Conservation (phyloP, 1,140 invertebrate genomes). For the Wasmannia auropunctata region DNA sequence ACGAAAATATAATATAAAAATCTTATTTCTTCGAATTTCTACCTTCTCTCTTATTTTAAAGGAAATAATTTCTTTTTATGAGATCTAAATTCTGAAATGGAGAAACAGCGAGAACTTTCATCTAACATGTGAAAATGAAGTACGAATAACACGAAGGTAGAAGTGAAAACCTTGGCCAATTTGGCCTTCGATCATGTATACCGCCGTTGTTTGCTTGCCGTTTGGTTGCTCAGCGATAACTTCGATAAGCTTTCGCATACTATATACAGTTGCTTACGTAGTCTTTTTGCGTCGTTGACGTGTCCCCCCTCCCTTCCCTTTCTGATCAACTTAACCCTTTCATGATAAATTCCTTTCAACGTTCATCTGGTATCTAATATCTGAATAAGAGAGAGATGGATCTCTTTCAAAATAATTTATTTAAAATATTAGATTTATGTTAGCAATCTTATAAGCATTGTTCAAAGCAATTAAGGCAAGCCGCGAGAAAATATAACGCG, state of each 20-base stretch:
- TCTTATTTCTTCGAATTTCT: not conserved
- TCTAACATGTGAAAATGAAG: not conserved
- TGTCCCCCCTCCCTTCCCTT: not conserved
- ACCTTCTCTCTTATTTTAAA: not conserved
- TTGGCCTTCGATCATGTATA: conserved; percentile 31
- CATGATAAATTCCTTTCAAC: not conserved
- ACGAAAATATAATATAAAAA: not conserved
- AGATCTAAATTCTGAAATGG: not conserved
- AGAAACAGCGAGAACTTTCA: not conserved
- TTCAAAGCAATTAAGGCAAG: not conserved
- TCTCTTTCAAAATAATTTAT: not conserved
- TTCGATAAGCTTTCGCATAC: conserved; percentile 59
- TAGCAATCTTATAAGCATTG: not conserved
- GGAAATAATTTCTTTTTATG: not conserved
- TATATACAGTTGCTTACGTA: conserved; percentile 9
- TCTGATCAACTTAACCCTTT: conserved; percentile 6
- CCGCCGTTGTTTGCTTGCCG: conserved; percentile 39
- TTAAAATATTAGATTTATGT: not conserved
- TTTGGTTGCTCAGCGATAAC: conserved; percentile 53
- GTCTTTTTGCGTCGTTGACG: conserved; percentile 13
- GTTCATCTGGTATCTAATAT: not conserved
- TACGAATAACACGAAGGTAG: not conserved
- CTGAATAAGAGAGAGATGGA: not conserved
- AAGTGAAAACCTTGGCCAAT: conserved; percentile 7
- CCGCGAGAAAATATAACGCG: not conserved